Evolutionary conservation across 1,140 invertebrate species (phyloP).

Genomic region (Papilio machaon): DNA sequence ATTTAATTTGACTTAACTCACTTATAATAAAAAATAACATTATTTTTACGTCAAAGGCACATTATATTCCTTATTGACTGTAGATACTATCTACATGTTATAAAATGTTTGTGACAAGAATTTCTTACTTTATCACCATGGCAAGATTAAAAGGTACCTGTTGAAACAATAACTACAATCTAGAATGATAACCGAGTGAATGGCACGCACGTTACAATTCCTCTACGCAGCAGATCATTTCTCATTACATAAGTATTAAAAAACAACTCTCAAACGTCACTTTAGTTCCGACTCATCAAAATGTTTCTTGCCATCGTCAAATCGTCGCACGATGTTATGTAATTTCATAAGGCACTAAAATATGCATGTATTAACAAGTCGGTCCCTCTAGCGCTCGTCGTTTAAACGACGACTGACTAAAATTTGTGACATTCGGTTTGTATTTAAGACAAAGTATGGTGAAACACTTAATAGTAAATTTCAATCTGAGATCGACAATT

Average conservation of each 20-base stretch:
- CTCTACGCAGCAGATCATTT: conserved; percentile 62
- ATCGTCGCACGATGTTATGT: conserved; percentile 53
- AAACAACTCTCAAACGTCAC: conserved; percentile 51
- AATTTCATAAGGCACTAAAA: conserved; percentile 75
- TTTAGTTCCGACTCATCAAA: conserved; percentile 41
- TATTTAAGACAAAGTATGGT: conserved; percentile 63
- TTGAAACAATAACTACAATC: conserved; percentile 78
- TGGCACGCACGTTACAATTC: conserved; percentile 77
- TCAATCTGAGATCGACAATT: conserved; percentile 80
- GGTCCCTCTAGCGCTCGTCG: conserved; percentile 52
- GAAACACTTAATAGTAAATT: conserved; percentile 78
- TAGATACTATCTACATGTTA: conserved; percentile 70
- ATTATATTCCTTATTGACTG: conserved; percentile 65
- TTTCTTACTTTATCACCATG: conserved; percentile 80
- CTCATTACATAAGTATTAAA: conserved; percentile 50
- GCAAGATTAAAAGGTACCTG: conserved; percentile 82
- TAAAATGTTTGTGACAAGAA: conserved; percentile 75
- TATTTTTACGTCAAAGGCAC: conserved; percentile 78
- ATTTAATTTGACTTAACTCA: conserved; percentile 81
- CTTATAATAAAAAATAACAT: conserved; percentile 74
- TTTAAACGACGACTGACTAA: conserved; percentile 57
- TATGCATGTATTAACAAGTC: conserved; percentile 77
- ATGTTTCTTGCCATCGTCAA: conserved; percentile 64
- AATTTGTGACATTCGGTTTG: conserved; percentile 70
- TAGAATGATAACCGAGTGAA: conserved; percentile 78